These are phyloP conservation scores for Macrochelys suwanniensis DNA, from an alignment of 2,797 vertebrate genomes.

Conservation along the genomic window DNA sequence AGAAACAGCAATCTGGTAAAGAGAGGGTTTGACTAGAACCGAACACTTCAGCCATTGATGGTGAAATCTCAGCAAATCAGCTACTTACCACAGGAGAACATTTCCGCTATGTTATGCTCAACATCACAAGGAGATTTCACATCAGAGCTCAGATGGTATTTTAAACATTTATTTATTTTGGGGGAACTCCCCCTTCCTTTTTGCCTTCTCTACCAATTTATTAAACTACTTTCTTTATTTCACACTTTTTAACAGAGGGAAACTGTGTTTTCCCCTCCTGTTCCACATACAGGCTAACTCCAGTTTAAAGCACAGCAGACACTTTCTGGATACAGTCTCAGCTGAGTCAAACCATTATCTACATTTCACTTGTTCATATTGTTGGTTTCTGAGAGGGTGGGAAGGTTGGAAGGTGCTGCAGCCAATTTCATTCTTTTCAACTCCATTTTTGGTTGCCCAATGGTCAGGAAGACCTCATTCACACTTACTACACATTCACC, in stretches of 20 bases:
- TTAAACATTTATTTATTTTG: neutral
- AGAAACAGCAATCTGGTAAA: neutral
- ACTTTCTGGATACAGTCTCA: neutral
- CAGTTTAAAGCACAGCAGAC: slow-evolving; percentile 21
- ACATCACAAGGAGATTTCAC: neutral
- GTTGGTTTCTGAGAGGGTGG: neutral
- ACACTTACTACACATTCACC: neutral
- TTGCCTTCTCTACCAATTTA: slow-evolving; percentile 9
- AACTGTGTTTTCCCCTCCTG: neutral
- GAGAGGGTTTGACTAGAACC: neutral
- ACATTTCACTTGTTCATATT: neutral
- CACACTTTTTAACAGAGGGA: neutral
- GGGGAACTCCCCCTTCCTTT: slow-evolving; percentile 17
- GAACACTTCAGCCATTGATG: neutral
- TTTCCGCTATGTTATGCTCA: rapidly evolving
- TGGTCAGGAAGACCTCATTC: slow-evolving; percentile 20
- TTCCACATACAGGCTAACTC: neutral
- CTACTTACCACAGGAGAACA: neutral
- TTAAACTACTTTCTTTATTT: neutral
- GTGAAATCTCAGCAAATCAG: slow-evolving; percentile 2
- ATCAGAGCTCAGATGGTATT: neutral
- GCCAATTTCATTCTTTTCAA: neutral
- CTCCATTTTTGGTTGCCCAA: slow-evolving; percentile 42
- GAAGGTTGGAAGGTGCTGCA: slow-evolving; percentile 33
- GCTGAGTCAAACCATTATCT: neutral